phyloP scores from a whole-genome alignment of 1,140 invertebrate genomes.

The Venustaconcha ellipsiformis region DNA sequence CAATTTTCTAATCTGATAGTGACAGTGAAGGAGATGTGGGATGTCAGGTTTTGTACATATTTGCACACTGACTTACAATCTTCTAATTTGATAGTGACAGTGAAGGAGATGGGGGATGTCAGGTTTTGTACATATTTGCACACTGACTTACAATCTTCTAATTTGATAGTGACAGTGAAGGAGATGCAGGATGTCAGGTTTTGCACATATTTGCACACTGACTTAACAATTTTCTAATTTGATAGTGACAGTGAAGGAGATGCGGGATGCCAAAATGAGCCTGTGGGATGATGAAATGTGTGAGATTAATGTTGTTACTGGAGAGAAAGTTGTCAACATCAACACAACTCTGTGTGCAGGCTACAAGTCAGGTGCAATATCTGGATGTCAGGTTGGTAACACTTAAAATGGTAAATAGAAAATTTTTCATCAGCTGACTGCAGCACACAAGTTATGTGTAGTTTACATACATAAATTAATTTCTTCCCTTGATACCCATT shows the following conservation, averaged over 20 bases:
- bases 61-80: too few relatives aligned
- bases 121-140: neutral
- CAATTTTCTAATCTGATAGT: slow-evolving; percentile 3
- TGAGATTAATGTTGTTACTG: slow-evolving; percentile 10
- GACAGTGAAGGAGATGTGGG: slow-evolving; percentile 18
- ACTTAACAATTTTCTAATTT: neutral
- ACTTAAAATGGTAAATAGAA: too few relatives aligned
- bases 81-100: too few relatives aligned
- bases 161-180: slow-evolving; percentile 15
- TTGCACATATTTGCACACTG: too few relatives aligned
- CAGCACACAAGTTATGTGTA: too few relatives aligned
- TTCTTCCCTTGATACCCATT: neutral
- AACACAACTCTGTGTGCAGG: slow-evolving; percentile 50
- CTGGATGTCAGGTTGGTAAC: slow-evolving; percentile 42
- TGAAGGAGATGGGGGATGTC: too few relatives aligned
- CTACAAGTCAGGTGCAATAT: slow-evolving; percentile 31
- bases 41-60: slow-evolving; percentile 1
- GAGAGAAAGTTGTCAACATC: slow-evolving; percentile 36
- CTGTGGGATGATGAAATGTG: slow-evolving; percentile 16
- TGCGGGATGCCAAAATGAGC: slow-evolving; percentile 30
- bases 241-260: slow-evolving; percentile 14
- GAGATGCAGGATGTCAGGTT: slow-evolving; percentile 19
- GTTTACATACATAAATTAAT: neutral
- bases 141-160: neutral
- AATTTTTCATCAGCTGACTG: too few relatives aligned